Conservation (phyloP, 2,888 invertebrate genomes). For the Ganaspis brasiliensis region DNA sequence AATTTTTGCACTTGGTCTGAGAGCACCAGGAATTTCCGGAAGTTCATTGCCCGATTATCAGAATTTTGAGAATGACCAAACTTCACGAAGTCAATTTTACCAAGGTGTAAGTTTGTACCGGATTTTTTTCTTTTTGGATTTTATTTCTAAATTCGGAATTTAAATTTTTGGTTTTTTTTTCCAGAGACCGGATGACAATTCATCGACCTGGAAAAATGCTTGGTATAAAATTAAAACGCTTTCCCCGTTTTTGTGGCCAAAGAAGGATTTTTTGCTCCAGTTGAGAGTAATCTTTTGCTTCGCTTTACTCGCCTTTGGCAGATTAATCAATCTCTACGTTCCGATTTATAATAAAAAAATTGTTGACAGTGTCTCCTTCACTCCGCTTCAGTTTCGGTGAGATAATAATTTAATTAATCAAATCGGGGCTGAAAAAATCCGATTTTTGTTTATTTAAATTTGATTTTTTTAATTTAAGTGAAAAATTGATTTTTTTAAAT, state of each 20-base stretch:
- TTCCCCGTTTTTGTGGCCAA: slow-evolving; percentile 97
- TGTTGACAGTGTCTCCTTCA: slow-evolving; percentile 79
- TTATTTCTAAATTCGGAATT: neutral
- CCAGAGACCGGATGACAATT: slow-evolving; percentile 82
- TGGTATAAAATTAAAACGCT: slow-evolving; percentile 90
- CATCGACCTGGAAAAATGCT: slow-evolving; percentile 90
- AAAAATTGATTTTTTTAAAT: too few relatives aligned
- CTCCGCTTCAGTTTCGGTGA: slow-evolving; percentile 72
- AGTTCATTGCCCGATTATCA: slow-evolving; percentile 66
- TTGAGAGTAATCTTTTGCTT: slow-evolving; percentile 92
- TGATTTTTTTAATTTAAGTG: too few relatives aligned
- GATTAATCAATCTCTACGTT: slow-evolving; percentile 94
- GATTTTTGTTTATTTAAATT: too few relatives aligned
- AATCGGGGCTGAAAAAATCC: too few relatives aligned
- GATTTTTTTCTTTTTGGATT: slow-evolving; percentile 34
- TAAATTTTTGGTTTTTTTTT: slow-evolving; percentile 57
- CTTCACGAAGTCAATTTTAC: slow-evolving; percentile 70
- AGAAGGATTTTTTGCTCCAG: slow-evolving; percentile 89
- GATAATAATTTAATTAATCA: slow-evolving; percentile 10
- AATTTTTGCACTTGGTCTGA: slow-evolving; percentile 92
- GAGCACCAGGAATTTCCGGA: slow-evolving; percentile 90
- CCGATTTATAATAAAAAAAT: slow-evolving; percentile 96
- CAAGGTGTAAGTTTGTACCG: slow-evolving; percentile 73
- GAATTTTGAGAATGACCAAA: slow-evolving; percentile 66
- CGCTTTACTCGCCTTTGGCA: slow-evolving; percentile 87